A percentile compares a stretch with the other conserved stretches of the same genome.
Conservation (phyloP, 2,797 vertebrate species). For the Xenopus petersii region DNA sequence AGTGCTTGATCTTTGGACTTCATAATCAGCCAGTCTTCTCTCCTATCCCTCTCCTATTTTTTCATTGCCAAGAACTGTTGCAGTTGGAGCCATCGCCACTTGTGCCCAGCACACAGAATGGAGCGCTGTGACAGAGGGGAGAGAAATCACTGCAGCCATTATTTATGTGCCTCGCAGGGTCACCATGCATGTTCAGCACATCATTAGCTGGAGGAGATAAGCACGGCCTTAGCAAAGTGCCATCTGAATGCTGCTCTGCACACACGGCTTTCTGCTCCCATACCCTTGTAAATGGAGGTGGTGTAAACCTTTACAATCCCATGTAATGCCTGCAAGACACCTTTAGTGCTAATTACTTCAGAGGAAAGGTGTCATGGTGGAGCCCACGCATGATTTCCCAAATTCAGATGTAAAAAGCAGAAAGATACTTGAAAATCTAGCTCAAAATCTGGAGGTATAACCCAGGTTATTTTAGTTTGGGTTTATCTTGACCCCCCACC, state of each 20-base stretch:
- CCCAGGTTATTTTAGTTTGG: too few species aligned
- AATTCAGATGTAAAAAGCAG: too few species aligned
- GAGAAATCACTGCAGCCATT: conserved; percentile 50
- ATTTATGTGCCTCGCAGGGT: conserved; percentile 29
- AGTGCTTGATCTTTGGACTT: conserved; percentile 74
- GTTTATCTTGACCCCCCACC: too few species aligned
- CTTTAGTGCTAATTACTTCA: too few species aligned
- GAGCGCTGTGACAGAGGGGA: conserved; percentile 29
- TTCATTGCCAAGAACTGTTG: conserved; percentile 52
- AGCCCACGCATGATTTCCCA: too few species aligned
- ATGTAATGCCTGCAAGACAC: too few species aligned
- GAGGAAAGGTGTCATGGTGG: too few species aligned
- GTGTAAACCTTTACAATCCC: too few species aligned
- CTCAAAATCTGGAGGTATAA: too few species aligned
- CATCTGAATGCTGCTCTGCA: not conserved
- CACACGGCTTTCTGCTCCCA: too few species aligned
- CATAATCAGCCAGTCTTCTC: conserved; percentile 57
- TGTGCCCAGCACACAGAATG: conserved; percentile 46
- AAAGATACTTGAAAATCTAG: too few species aligned
- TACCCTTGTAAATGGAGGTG: too few species aligned
- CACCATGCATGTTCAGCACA: conserved; percentile 4
- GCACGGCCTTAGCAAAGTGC: not conserved
- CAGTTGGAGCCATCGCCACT: conserved; percentile 55
- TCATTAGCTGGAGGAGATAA: not conserved
- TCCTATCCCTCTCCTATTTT: conserved; percentile 42